These are phyloP conservation scores for Dysmachus trigonus DNA, from an alignment of 2,888 invertebrate species.

Conservation along the genomic window DNA sequence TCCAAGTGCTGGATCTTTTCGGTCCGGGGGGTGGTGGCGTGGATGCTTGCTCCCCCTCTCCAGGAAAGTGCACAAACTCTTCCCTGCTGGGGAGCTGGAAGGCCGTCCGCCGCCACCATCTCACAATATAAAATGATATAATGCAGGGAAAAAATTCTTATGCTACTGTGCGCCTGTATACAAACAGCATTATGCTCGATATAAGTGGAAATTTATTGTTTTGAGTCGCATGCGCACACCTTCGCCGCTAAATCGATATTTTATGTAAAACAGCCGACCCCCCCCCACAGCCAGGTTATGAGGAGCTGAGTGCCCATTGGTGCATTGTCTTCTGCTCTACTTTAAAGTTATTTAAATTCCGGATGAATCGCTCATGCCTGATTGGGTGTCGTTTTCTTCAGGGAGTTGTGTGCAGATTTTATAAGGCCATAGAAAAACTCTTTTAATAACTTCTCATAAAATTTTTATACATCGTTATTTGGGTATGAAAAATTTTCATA, in stretches of 20 bases:
- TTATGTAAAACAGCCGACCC: constrained; percentile 23
- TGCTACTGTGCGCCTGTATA: constrained; percentile 26
- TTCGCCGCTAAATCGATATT: constrained; percentile 12
- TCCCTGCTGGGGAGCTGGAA: background rate
- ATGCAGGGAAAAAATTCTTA: constrained; percentile 18
- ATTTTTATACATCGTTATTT: background rate
- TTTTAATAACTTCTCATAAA: background rate
- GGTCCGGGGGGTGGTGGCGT: background rate
- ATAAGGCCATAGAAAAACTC: background rate
- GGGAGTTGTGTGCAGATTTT: background rate
- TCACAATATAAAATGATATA: constrained; percentile 27
- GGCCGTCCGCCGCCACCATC: too few species aligned
- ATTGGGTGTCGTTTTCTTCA: background rate
- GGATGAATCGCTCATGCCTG: background rate
- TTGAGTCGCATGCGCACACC: constrained; percentile 34
- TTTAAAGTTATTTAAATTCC: background rate
- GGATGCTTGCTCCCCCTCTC: background rate
- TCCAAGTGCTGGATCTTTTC: background rate
- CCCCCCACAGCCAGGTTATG: constrained; percentile 3
- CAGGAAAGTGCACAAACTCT: background rate
- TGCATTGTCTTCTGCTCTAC: background rate
- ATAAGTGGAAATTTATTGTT: constrained; percentile 29
- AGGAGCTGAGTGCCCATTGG: background rate
- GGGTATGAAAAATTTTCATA: background rate
- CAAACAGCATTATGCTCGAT: constrained; percentile 15